A percentile compares a stretch with the other conserved stretches of the same genome.
phyloP scores from a whole-genome alignment of 1,140 invertebrate species.

The Monochamus saltuarius region DNA sequence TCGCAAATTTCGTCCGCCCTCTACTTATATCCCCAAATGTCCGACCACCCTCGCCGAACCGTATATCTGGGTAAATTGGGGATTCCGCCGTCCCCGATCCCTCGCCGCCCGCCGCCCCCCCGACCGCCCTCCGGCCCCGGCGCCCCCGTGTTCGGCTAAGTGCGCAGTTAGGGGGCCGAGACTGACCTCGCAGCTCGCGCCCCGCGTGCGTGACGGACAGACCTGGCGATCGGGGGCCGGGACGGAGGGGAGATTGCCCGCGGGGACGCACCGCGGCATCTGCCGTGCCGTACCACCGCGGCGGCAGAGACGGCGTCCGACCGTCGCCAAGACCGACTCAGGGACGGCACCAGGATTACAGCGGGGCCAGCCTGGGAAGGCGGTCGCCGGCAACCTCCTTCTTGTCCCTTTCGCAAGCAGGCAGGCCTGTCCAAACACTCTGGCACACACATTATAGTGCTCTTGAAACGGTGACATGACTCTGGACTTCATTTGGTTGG shows the following conservation, averaged over 20 bases:
- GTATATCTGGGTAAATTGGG: no score
- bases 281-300: conserved; percentile 8
- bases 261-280: conserved; percentile 25
- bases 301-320: conserved; percentile 28
- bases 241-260: conserved; percentile 10
- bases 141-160: conserved; percentile 5
- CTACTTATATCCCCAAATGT: no score
- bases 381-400: conserved; percentile 19
- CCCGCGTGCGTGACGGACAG: conserved; percentile 34
- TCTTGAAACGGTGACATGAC: no score
- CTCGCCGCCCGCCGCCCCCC: conserved; percentile 1
- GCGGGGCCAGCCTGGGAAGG: conserved; percentile 15
- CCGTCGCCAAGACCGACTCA: conserved; percentile 32
- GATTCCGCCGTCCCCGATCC: neutral
- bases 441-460: no score
- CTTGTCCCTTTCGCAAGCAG: no score
- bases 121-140: neutral
- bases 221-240: conserved; percentile 13
- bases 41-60: no score
- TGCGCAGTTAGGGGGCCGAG: conserved; percentile 19
- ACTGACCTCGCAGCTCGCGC: conserved; percentile 35
- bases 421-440: no score
- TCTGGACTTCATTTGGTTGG: no score
- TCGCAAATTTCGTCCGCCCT: no score
- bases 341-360: conserved; percentile 41